Evolutionary conservation across 2,888 invertebrate genomes (phyloP), one percentile per base, ranked within the genome.

Genomic region (Blastobasis lacticolella): DNA sequence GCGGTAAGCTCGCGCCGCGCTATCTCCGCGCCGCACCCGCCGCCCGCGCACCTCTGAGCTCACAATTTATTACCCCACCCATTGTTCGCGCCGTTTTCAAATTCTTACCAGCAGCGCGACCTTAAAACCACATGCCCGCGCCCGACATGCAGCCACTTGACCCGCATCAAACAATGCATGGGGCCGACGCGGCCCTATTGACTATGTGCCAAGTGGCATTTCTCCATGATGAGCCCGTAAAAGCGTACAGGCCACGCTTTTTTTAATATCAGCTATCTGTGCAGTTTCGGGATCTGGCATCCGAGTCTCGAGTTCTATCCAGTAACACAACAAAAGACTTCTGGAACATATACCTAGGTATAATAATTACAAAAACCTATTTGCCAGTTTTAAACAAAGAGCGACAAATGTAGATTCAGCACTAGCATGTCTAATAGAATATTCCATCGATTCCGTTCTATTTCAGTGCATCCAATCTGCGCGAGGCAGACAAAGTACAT

Each of bases 401-500:
- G 10, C 9, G 43, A 10, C 43, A 43, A 10, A n/a, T n/a, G n/a
- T n/a, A n/a, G n/a, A n/a, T n/a, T n/a, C n/a, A n/a, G 37, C 38
- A 46, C 37, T 38, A 37, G 38, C 9, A 37, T 38, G n/a, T n/a
- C 40, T 4, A 10, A 23, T 48, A 38, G 42, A 41, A 10, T 48
- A 37, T 10, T 41, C 36, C 7, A 40, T 49, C n/a, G 36, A 46
- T 44, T 47, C 37, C 38, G 5, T 43, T 46, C n/a, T 40, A 41
- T 38, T 54, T 10, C 41, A 46, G 23, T 2, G 23, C 23, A 8
- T 10, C 41, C 36, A 23, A 10, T 48, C 48, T 37, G 38, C 9
- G 5, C 8, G 45, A 49, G 42, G 42, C 45, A 53, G 50, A 54
- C 51, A 55, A 51, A 64, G 59, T 57, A 55, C 46, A 61, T 62